These are phyloP conservation scores for Narcine bancroftii DNA, from an alignment of 2,113 vertebrate species.

Conservation along the genomic window DNA sequence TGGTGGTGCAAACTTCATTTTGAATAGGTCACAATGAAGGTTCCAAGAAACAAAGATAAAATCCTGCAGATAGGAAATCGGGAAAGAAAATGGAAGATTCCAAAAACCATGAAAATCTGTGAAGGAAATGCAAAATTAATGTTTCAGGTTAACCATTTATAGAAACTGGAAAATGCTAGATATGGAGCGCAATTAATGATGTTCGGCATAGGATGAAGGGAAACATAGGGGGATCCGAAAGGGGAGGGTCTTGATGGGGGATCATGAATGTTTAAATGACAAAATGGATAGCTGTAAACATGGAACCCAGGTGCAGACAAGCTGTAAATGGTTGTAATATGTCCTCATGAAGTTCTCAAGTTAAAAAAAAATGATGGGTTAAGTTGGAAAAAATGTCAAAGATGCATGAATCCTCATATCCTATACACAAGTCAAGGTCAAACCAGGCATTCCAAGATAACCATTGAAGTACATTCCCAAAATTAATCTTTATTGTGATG, in stretches of 20 bases:
- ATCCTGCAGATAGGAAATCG: neutral
- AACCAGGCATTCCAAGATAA: neutral
- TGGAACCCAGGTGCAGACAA: neutral
- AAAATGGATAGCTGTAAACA: neutral
- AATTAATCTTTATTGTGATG: neutral
- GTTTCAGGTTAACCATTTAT: neutral
- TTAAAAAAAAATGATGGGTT: neutral
- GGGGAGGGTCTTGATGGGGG: neutral
- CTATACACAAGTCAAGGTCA: neutral
- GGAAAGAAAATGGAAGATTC: neutral
- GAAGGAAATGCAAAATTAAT: neutral
- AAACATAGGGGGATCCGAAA: neutral
- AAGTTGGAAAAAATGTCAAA: neutral
- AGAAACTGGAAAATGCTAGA: neutral
- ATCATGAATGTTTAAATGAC: neutral
- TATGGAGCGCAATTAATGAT: neutral
- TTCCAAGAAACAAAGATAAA: neutral
- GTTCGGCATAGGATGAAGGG: neutral
- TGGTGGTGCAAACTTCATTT: neutral
- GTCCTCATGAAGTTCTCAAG: neutral
- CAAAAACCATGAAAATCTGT: neutral
- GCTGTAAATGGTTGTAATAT: neutral
- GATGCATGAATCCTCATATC: neutral
- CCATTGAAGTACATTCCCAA: neutral
- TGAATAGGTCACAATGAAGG: neutral